These are phyloP conservation scores for Drosophila ficusphila DNA, from an alignment of 1,140 invertebrate species.

Conservation along the genomic window DNA sequence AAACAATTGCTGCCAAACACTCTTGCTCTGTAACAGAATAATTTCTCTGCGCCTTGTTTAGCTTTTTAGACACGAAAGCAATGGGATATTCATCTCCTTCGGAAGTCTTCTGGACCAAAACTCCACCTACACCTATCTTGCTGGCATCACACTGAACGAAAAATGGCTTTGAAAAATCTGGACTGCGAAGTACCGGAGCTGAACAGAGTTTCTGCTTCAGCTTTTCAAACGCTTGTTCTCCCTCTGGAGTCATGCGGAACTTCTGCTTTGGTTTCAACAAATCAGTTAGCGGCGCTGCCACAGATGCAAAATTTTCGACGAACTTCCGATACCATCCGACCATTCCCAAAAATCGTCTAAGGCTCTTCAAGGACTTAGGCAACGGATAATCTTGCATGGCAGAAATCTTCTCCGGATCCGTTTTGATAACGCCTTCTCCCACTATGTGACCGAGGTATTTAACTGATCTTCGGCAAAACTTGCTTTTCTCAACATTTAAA, in stretches of 20 bases:
- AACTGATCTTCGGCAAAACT: neutral
- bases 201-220: neutral
- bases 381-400: neutral
- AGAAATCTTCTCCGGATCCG: neutral
- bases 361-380: neutral
- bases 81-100: neutral
- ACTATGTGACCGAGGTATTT: neutral
- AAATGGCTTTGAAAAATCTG: neutral
- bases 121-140: neutral
- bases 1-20: neutral
- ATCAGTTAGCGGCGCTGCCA: neutral
- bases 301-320: neutral
- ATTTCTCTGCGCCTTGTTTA: too few relatives aligned
- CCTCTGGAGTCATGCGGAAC: neutral
- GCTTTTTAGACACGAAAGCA: too few relatives aligned
- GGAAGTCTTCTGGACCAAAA: neutral
- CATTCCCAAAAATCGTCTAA: neutral
- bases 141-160: neutral
- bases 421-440: neutral
- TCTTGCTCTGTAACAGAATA: neutral
- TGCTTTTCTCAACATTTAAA: neutral
- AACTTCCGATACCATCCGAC: neutral
- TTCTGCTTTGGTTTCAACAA: neutral
- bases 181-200: neutral
- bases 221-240: neutral